Evolutionary conservation across 2,113 vertebrate genomes (phyloP).

Genomic region (Orthonyx spaldingii): DNA sequence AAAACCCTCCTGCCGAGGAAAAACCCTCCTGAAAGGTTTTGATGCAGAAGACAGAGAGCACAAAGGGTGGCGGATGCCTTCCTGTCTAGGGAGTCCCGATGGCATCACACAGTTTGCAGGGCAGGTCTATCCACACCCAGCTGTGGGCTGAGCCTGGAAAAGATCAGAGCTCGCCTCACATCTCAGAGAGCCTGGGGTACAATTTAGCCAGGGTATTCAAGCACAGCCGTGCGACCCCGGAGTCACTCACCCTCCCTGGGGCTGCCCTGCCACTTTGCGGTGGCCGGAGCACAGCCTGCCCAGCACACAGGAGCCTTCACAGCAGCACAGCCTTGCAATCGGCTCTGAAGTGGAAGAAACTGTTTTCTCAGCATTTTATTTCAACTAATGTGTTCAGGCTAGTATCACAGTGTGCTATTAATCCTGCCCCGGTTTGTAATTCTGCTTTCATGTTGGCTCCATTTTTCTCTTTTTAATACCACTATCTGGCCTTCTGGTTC

Average conservation of each 20-base stretch:
- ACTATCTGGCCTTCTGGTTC: background rate
- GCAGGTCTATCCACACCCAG: background rate
- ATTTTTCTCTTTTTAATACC: slow-evolving; percentile 56
- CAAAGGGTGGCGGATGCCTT: background rate
- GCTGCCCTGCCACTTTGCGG: background rate
- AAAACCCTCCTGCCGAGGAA: background rate
- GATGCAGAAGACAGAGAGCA: background rate
- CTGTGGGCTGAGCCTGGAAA: background rate
- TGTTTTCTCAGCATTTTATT: slow-evolving; percentile 45
- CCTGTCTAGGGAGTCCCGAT: accelerated
- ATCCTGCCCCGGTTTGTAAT: slow-evolving; percentile 13
- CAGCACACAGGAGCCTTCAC: background rate
- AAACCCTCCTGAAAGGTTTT: background rate
- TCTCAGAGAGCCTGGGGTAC: background rate
- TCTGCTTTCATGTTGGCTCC: slow-evolving; percentile 15
- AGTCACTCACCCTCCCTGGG: accelerated
- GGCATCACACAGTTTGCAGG: background rate
- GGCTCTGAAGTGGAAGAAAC: slow-evolving; percentile 2
- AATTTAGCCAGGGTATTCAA: background rate
- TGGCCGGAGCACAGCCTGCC: accelerated
- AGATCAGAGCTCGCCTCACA: background rate
- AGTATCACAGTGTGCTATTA: slow-evolving; percentile 29
- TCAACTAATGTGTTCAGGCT: background rate
- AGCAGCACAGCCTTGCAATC: background rate
- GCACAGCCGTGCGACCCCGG: accelerated